Evolutionary conservation across 2,888 invertebrate genomes (phyloP).

Genomic region (Chloromyia formosa): DNA sequence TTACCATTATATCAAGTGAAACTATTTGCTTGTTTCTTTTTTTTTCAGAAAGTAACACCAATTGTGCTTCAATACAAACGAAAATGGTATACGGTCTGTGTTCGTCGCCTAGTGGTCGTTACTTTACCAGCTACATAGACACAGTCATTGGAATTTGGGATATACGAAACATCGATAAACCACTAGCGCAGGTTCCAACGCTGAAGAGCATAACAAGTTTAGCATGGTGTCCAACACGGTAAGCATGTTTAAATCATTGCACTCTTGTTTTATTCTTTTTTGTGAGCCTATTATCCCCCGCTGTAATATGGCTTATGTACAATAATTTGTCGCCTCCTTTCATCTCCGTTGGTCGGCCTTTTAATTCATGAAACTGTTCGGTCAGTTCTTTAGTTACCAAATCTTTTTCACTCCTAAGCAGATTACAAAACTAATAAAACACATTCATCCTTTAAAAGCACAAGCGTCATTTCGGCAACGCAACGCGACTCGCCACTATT

Average conservation of each 20-base stretch:
- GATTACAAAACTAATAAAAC: too few relatives aligned
- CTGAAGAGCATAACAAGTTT: conserved; percentile 77
- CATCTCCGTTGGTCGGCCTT: too few relatives aligned
- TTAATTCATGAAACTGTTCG: too few relatives aligned
- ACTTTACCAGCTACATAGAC: conserved; percentile 85
- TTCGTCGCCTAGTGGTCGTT: conserved; percentile 80
- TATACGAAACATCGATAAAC: conserved; percentile 84
- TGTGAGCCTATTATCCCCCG: background rate
- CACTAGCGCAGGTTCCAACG: conserved; percentile 75
- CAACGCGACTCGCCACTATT: conserved; percentile 81
- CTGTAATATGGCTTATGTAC: too few relatives aligned
- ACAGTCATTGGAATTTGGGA: conserved; percentile 89
- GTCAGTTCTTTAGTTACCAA: too few relatives aligned
- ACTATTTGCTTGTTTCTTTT: background rate
- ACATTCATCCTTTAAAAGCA: conserved; percentile 63
- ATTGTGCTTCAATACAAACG: conserved; percentile 68
- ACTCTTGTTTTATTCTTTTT: background rate
- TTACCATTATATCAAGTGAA: too few relatives aligned
- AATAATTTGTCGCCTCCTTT: too few relatives aligned
- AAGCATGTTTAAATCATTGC: background rate
- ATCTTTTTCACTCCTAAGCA: too few relatives aligned
- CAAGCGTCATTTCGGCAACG: conserved; percentile 81
- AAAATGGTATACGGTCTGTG: conserved; percentile 86
- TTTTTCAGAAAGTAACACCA: conserved; percentile 68
- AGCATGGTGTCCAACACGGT: conserved; percentile 89